These are phyloP conservation scores for Temnothorax curvispinosus DNA, from an alignment of 1,140 invertebrate species.

Conservation along the genomic window DNA sequence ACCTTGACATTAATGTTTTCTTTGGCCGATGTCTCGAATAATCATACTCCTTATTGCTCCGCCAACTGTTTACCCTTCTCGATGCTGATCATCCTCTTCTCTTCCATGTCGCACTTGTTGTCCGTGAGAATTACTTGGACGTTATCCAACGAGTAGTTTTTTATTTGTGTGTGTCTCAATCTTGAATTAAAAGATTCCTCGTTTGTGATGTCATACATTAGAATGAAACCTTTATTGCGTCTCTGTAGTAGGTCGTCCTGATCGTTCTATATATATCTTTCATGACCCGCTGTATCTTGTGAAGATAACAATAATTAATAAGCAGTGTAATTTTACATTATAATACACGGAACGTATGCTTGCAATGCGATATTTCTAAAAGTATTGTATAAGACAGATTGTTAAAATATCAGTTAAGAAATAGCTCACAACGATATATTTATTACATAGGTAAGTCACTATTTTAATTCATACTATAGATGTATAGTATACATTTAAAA, in stretches of 20 bases:
- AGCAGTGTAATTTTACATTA: neutral
- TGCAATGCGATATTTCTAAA: too few relatives aligned
- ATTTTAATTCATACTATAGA: neutral
- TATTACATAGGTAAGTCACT: neutral
- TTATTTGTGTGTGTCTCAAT: constrained; percentile 99
- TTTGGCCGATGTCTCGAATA: constrained; percentile 99
- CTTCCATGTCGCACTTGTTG: constrained; percentile 99
- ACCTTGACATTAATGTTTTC: constrained; percentile 99
- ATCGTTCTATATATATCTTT: constrained; percentile 99
- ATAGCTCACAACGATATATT: neutral
- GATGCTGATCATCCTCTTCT: constrained; percentile 98
- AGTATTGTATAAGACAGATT: too few relatives aligned
- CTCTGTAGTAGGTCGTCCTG: constrained; percentile 99
- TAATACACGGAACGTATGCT: neutral
- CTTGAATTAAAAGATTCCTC: constrained; percentile 99
- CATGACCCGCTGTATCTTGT: constrained; percentile 99
- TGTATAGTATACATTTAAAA: neutral
- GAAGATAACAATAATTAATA: constrained; percentile 2
- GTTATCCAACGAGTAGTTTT: constrained; percentile 99
- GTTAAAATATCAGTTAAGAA: neutral
- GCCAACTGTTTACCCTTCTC: constrained; percentile 99
- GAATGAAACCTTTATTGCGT: constrained; percentile 99
- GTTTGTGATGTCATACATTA: constrained; percentile 99
- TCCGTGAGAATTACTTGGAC: constrained; percentile 99
- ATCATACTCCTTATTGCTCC: constrained; percentile 98